phyloP scores from a whole-genome alignment of 2,797 vertebrate genomes.

The Spinibarbus caldwelli region DNA sequence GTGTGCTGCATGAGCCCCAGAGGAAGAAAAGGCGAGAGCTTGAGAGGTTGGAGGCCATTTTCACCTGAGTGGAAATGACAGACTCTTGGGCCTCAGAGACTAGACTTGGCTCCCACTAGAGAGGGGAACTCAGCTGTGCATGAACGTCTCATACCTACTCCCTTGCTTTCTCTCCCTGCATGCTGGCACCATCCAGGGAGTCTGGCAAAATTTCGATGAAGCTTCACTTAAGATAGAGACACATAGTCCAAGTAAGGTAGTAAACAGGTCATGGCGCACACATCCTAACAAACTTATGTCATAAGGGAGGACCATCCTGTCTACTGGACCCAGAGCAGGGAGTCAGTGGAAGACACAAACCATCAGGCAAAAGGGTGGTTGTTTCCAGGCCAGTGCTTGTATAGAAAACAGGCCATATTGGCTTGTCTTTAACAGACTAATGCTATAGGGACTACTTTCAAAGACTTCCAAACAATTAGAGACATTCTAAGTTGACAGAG shows the following conservation, averaged over 20 bases:
- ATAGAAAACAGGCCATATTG: slow-evolving; percentile 48
- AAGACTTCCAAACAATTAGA: slow-evolving; percentile 14
- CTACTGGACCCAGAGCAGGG: slow-evolving; percentile 57
- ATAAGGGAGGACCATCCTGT: slow-evolving; percentile 48
- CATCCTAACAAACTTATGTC: slow-evolving; percentile 22
- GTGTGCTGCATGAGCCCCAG: slow-evolving; percentile 55
- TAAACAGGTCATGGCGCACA: slow-evolving; percentile 43
- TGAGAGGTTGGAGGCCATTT: slow-evolving; percentile 57
- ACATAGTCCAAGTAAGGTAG: slow-evolving; percentile 63
- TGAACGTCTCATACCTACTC: slow-evolving; percentile 25
- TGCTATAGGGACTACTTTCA: slow-evolving; percentile 42
- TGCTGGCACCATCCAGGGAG: slow-evolving; percentile 43
- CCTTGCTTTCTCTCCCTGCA: slow-evolving; percentile 14
- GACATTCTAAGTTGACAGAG: slow-evolving; percentile 9
- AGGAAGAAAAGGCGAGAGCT: slow-evolving; percentile 26
- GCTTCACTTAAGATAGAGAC: slow-evolving; percentile 61
- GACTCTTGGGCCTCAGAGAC: slow-evolving; percentile 48
- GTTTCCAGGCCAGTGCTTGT: slow-evolving; percentile 61
- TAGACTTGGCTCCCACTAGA: slow-evolving; percentile 28
- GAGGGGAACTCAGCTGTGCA: slow-evolving; percentile 39
- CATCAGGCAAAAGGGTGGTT: slow-evolving; percentile 61
- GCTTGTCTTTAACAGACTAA: slow-evolving; percentile 48
- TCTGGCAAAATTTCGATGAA: slow-evolving; percentile 58
- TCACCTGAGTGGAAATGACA: slow-evolving; percentile 66
- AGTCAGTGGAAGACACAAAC: slow-evolving; percentile 62